Base-by-base conservation (phyloP, 1,140 invertebrate genomes). In the Oppia nitens region DNA sequence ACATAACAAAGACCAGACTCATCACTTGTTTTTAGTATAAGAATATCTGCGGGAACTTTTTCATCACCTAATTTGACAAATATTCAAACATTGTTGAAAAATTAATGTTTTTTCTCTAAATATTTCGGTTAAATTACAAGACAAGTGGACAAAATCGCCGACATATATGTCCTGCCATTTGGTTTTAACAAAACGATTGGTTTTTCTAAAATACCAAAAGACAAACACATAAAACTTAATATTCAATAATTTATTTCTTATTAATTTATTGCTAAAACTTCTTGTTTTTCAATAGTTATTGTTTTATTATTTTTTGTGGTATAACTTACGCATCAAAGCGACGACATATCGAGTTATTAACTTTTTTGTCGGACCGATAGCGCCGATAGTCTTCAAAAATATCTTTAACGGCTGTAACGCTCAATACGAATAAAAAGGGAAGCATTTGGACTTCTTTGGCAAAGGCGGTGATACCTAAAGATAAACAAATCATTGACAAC, bases 331-430 rank as follows among this genome's bases (percentile, higher is more conserved):
- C 83, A 68, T 83, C 81, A 74, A 87, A 96, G 27, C 94, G 84
- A 66, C 89, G 76, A 70, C 89, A 93, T 12, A 84, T 87, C 11
- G 82, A 85, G 70, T 91, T 88, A 71, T 98, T 98, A 62, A 98
- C 87, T 63, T 89, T 79, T 65, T 85, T 86, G 72, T 98, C 94
- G 51, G 88, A 91, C 6, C 79, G 78, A 64, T 88, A 81, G 68
- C 94, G 75, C 53, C 91, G 75, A 48, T 87, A 81, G 74, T 98
- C 94, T 75, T 98, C 94, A 72, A 91, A 95, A 53, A 89, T 79
- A 76, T 98, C 93, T 74, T 98, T 98, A 32, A 97, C 78, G 1
- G 89, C 91, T 0, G 94, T 97, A n/a, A 97, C 88, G 60, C 83
- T 83, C 3, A 98, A 78, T 64, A 98, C 92, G 77, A 97, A 92